Base-by-base conservation (phyloP, 2,888 invertebrate species). In the Pristionchus arcanus region DNA sequence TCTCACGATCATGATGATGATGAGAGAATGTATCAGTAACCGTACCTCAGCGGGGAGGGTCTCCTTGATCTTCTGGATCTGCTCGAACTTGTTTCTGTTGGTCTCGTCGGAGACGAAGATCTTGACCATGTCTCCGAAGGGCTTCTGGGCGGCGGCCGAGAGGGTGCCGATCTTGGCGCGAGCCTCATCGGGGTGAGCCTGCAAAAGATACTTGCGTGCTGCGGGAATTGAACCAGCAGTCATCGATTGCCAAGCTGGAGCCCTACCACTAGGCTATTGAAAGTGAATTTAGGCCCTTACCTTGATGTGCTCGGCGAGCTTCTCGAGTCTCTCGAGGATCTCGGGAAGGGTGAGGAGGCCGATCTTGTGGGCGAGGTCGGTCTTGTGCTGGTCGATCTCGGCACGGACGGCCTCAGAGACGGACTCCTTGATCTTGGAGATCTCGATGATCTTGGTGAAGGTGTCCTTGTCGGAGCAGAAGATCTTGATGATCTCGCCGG, bases 131-230 rank as follows among this genome's bases (percentile, higher is more conserved):
- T 81, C 81, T 49, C 49, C 49, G 34, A 42, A 42, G 81, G 81
- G 81, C 49, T 53, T 49, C 81, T 81, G 81, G 49, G 81, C 81
- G 28, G 81, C 81, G n/a, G 42, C 15, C 31, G 81, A 81, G 81
- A 81, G 81, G 42, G 37, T 81, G 49, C 19, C n/a, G 21, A 81
- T 42, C 21, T 42, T 21, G 49, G 81, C 81, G 13, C 28, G 25
- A 7, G 81, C 81, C 81, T 81, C 81, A 42, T 81, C 81, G 81
- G 49, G 81, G 49, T 81, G 81, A 34, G 81, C 81, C 81, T 81
- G n/a, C 11, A 81, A 81, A n/a, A n/a, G n/a, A n/a, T n/a, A n/a
- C n/a, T n/a, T n/a, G n/a, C n/a, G n/a, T n/a, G n/a, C n/a, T n/a
- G n/a, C n/a, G n/a, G n/a, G n/a, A n/a, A n/a, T n/a, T n/a, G n/a